These are phyloP conservation scores for Latrodectus elegans DNA, from an alignment of 2,888 invertebrate genomes.

Conservation along the genomic window DNA sequence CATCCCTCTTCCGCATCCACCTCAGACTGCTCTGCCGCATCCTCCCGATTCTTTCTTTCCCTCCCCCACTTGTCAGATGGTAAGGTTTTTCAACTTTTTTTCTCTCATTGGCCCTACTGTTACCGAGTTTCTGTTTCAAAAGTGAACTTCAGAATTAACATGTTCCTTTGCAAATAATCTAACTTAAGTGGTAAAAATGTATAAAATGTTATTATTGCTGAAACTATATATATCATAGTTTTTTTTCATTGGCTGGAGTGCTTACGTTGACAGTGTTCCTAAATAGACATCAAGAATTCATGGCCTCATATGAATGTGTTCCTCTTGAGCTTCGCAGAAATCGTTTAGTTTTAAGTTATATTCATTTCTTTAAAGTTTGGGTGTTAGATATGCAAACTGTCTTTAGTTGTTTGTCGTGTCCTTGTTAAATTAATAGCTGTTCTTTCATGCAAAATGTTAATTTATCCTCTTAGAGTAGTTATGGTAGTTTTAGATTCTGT, in stretches of 20 bases:
- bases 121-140: not conserved
- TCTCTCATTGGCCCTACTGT: not conserved
- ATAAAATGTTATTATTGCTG: no score
- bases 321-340: slow-evolving; percentile 1
- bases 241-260: not conserved
- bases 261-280: slow-evolving; percentile 1
- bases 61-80: not conserved
- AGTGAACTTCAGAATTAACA: not conserved
- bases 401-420: not conserved
- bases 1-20: slow-evolving; percentile 12
- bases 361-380: not conserved
- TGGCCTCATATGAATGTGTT: not conserved
- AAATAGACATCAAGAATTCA: not conserved
- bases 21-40: slow-evolving; percentile 5
- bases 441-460: not conserved
- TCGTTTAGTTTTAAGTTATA: not conserved
- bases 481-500: slow-evolving; percentile 2
- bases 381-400: slow-evolving; percentile 12
- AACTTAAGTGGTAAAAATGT: no score
- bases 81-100: slow-evolving; percentile 16
- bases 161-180: no score
- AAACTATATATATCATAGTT: not conserved
- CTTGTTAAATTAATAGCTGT: not conserved
- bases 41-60: slow-evolving; percentile 4
- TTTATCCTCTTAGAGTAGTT: slow-evolving; percentile 2